Percentiles rank a stretch among this genome's conserved stretches.
Conservation (phyloP, 2,113 vertebrate genomes). For the Limanda limanda region DNA sequence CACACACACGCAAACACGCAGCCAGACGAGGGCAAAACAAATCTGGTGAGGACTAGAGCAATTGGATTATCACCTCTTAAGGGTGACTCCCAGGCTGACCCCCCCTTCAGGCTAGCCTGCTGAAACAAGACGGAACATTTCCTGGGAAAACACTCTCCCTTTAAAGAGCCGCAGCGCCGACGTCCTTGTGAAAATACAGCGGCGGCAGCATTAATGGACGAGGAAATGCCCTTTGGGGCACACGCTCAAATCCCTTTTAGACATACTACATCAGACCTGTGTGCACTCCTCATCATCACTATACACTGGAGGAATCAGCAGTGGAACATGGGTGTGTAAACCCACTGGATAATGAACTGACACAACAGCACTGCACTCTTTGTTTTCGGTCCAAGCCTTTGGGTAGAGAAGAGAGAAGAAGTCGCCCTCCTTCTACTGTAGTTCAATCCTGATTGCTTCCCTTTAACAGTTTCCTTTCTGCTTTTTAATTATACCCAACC, state of each 20-base stretch:
- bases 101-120: constrained; percentile 78
- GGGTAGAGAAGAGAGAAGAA: constrained; percentile 36
- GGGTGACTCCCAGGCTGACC: constrained; percentile 82
- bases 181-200: constrained; percentile 72
- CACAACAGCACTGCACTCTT: constrained; percentile 45
- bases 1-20: constrained; percentile 52
- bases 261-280: constrained; percentile 81
- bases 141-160: constrained; percentile 73
- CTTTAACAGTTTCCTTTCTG: constrained; percentile 58
- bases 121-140: constrained; percentile 81
- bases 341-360: constrained; percentile 59
- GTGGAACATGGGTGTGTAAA: constrained; percentile 68
- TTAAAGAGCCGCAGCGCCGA: constrained; percentile 71
- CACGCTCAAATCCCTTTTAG: constrained; percentile 82
- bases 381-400: constrained; percentile 48
- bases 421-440: constrained; percentile 38
- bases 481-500: constrained; percentile 64
- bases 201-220: constrained; percentile 74
- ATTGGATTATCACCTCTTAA: constrained; percentile 86
- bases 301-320: constrained; percentile 65
- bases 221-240: constrained; percentile 71
- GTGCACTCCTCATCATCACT: constrained; percentile 66
- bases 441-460: constrained; percentile 66
- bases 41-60: constrained; percentile 78
- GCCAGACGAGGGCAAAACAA: constrained; percentile 77